Evolutionary conservation across 1,140 invertebrate species (phyloP), one percentile per base, ranked within the genome.

Genomic region (Apolygus lucorum): DNA sequence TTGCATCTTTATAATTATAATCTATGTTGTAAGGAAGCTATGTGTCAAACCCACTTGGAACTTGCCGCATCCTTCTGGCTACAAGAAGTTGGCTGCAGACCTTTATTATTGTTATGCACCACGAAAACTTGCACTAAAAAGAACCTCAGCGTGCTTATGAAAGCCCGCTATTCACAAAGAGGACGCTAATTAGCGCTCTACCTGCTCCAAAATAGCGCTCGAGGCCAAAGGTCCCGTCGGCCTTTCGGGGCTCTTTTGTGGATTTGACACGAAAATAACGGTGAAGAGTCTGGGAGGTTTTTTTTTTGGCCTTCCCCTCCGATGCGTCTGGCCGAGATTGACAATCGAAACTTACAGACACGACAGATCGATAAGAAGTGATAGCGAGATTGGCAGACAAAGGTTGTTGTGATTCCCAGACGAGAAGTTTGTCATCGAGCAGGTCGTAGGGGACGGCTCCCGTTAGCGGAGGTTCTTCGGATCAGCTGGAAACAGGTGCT

Each of bases 401-500:
- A 42, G 17, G 34, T 42, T n/a, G n/a, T n/a, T n/a, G n/a, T n/a
- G n/a, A n/a, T n/a, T n/a, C n/a, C n/a, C n/a, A n/a, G n/a, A n/a
- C n/a, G n/a, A n/a, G n/a, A n/a, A 49, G 34, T 49, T 8, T 49
- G 34, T 49, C 34, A 49, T 11, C 34, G 17, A 49, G 34, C 17
- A n/a, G n/a, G n/a, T n/a, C n/a, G n/a, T 49, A 17, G 54, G 22
- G 22, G 54, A 4, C 22, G 11, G 54, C 54, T 59, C 54, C 54
- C 54, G 54, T 59, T 59, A 59, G 13, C 54, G 4, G 54, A 59
- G 54, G n/a, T n/a, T n/a, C n/a, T 24, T 59, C 54, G 4, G 54
- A 59, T 59, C 54, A 59, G 54, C 54, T 59, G 54, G 54, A 59
- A 59, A 59, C 54, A 59, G 54, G 54, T 59, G 54, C 54, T 21